Base-by-base conservation (phyloP, 2,888 invertebrate genomes). In the Fragum fragum region DNA sequence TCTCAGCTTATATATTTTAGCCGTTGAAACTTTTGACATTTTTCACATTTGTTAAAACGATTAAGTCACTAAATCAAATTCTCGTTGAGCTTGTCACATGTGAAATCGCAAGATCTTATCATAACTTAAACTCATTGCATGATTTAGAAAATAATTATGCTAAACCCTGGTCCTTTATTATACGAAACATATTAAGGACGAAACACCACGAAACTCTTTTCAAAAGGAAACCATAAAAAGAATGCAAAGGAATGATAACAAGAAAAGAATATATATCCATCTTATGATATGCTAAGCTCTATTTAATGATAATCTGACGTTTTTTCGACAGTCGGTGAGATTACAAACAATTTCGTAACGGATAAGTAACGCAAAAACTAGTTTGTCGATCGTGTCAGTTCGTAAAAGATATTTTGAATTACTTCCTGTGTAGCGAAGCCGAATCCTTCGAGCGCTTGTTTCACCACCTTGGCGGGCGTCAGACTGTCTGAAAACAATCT, bases 401-500 rank as follows among this genome's bases (percentile, higher is more conserved):
- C 57, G 83, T 80, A 79, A 77, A 57, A 70, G 76, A 80, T 83
- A 83, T 79, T 79, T 76, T 76, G 69, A 76, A 76, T 76, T 69
- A 76, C 76, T 76, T 76, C 69, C 59, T 59, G 57, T 23, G 29
- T 11, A 52, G 42, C 57, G 76, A 76, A 39, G 69, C 76, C 69
- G 76, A 36, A 59, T 69, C 69, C 69, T 59, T 59, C 69, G 57
- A 36, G 61, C 76, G 76, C 76, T 76, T 76, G 76, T 76, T 73
- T 76, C 79, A 69, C 83, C 76, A 73, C 76, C 76, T 74, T 79
- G 83, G 83, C 76, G 83, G 83, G 83, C 83, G 83, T 83, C 83
- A 73, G 74, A 16, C 18, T 72, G 83, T 83, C 83, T 83, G 77
- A 73, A 68, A 73, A 76, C 79, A 76, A 73, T 59, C 78, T 78